Base-by-base conservation (phyloP, 2,797 vertebrate species). In the Mastacembelus armatus region DNA sequence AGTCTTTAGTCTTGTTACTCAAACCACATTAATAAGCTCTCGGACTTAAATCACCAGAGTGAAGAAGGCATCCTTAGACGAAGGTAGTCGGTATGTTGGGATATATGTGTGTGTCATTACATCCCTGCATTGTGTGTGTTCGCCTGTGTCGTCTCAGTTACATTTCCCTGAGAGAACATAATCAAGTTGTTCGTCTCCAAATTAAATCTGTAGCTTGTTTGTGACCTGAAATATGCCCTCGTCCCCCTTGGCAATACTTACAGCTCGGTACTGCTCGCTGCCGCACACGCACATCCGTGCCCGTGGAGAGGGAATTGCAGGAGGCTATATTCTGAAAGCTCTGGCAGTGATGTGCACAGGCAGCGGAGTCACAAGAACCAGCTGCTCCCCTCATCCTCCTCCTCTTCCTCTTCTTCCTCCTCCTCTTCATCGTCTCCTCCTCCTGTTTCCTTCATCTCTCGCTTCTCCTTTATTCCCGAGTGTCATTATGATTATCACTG, bases 181-280 rank as follows among this genome's bases (percentile, higher is more conserved):
- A 90, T 90, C 85, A 89, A 85, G 87, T 91, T 90, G 74, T 85
- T 89, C 71, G 61, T 85, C 75, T 74, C 63, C 35, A 88, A 90
- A 89, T 90, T 84, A 81, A 89, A 90, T 91, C 81, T 87, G 77
- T 44, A 83, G 83, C 84, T 83, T 71, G 83, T 89, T 89, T 88
- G 81, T 77, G 85, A 85, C 85, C 85, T 89, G 85, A 87, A 84
- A 89, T 89, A 83, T 88, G 85, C 75, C 87, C 80, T 65, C 78
- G 48, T 82, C 69, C n/a, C 68, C 75, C 47, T 50, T 27, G 78
- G 81, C 79, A 80, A 78, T 80, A 74, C 76, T 71, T 71, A 71
- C 47, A 69, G 73, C 65, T 77, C 55, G 11, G 60, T 32, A 21
- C 57, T 71, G 57, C 56, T 54, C 7, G 6, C 59, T 56, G 26